Base-by-base conservation (phyloP, 2,888 invertebrate genomes). In the Euplagia quadripunctaria region DNA sequence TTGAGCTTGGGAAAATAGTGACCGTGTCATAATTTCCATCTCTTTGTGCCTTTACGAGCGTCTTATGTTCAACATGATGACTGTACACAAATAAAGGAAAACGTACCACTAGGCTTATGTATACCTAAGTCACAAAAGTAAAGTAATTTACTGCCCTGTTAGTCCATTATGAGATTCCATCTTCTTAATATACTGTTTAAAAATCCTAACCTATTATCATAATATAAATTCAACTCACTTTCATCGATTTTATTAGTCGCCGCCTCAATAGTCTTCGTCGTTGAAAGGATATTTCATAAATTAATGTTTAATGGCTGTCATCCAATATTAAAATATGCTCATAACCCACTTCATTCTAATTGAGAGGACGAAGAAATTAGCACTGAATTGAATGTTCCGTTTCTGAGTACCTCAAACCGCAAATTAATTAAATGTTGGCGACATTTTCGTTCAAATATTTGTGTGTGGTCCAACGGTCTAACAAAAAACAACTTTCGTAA, bases 401-500 rank as follows among this genome's bases (percentile, higher is more conserved):
- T 76, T 78, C 73, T 74, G 76, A 75, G 74, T 74, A 64, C 73
- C 49, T 70, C 70, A 81, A 77, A 79, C 82, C 79, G 81, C 74
- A 74, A 79, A 78, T 76, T 70, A 78, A 79, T 81, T 79, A 75
- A 77, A 81, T n/a, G 75, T 79, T 77, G 69, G 75, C 52, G 64
- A 76, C 68, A 68, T 46, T 81, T 79, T 76, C 61, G 68, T 66
- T 74, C 79, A 85, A 85, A 81, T 77, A 77, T 79, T 79, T 80
- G 77, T 71, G 74, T 64, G 77, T 81, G 75, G 74, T 70, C 75
- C 82, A 69, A 78, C 77, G 70, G 52, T 68, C 67, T 72, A 64
- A 55, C 64, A 31, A 85, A 83, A 83, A 90, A 89, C 81, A 83
- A 86, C 85, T 80, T 79, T 82, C 84, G 82, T 90, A 92, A 92